Evolutionary conservation across 2,113 vertebrate species (phyloP).

Genomic region (Bos taurus): DNA sequence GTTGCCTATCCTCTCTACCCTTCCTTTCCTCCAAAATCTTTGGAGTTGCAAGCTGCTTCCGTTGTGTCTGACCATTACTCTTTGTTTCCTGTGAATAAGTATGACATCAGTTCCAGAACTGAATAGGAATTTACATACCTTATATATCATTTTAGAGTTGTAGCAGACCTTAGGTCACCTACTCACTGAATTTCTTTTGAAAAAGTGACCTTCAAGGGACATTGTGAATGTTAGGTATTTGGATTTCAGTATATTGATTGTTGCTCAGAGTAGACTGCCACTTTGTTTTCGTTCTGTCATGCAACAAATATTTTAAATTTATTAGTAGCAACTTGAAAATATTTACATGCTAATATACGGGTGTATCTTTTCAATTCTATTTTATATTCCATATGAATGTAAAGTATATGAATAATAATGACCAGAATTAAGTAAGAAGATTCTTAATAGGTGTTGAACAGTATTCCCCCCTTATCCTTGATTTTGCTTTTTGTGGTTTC

Average conservation of each 20-base stretch:
- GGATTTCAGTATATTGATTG: neutral
- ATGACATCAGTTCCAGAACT: neutral
- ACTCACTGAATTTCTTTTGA: neutral
- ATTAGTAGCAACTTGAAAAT: slow-evolving; percentile 14
- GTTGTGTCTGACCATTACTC: neutral
- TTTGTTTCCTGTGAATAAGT: neutral
- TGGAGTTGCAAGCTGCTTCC: neutral
- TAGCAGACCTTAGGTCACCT: neutral
- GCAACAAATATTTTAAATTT: neutral
- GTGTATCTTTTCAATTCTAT: neutral
- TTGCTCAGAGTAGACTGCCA: neutral
- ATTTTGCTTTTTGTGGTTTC: neutral
- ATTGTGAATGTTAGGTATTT: neutral
- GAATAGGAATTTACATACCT: neutral
- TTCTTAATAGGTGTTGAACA: neutral
- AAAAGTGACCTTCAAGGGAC: neutral
- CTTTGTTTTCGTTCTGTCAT: neutral
- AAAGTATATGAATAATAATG: neutral
- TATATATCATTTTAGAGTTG: neutral
- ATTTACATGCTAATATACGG: neutral
- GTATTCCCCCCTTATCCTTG: neutral
- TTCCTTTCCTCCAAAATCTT: neutral
- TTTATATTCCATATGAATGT: neutral
- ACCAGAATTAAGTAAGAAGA: neutral
- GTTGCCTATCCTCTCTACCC: neutral